Conservation (phyloP, 2,888 invertebrate genomes). For the Ectemnius continuus region DNA sequence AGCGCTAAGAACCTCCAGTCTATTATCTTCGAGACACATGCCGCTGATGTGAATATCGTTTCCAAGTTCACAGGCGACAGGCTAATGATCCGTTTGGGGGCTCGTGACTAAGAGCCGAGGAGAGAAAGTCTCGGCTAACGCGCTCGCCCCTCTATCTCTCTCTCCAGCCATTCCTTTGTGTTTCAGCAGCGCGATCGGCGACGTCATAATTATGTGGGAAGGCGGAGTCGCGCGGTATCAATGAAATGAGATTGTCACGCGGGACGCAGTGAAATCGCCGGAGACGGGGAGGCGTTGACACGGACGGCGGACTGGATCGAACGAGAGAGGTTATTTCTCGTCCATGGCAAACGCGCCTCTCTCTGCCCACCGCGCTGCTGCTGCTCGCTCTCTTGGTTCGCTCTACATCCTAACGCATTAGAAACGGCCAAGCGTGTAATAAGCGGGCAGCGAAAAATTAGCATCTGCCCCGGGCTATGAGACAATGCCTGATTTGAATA, state of each 20-base stretch:
- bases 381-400: conserved; percentile 38
- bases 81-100: conserved; percentile 10
- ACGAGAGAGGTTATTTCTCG: conserved; percentile 4
- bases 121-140: conserved; percentile 45
- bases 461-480: conserved; percentile 69
- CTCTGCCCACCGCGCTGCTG: conserved; percentile 4
- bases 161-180: conserved; percentile 53
- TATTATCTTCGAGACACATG: neutral
- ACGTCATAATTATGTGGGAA: conserved; percentile 47
- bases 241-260: conserved; percentile 8
- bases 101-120: conserved; percentile 21
- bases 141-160: conserved; percentile 8
- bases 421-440: conserved; percentile 74
- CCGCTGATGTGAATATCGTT: conserved; percentile 2
- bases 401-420: conserved; percentile 74
- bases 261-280: conserved; percentile 3
- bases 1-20: no score
- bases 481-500: conserved; percentile 77
- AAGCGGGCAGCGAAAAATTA: conserved; percentile 74
- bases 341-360: neutral
- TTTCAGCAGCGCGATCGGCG: conserved; percentile 35
- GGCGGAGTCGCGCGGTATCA: conserved; percentile 36
- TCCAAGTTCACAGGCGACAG: conserved; percentile 5
- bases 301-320: conserved; percentile 28
- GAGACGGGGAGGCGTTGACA: conserved; percentile 25